Base-by-base conservation (phyloP, 2,888 invertebrate genomes). In the Acronicta psi region DNA sequence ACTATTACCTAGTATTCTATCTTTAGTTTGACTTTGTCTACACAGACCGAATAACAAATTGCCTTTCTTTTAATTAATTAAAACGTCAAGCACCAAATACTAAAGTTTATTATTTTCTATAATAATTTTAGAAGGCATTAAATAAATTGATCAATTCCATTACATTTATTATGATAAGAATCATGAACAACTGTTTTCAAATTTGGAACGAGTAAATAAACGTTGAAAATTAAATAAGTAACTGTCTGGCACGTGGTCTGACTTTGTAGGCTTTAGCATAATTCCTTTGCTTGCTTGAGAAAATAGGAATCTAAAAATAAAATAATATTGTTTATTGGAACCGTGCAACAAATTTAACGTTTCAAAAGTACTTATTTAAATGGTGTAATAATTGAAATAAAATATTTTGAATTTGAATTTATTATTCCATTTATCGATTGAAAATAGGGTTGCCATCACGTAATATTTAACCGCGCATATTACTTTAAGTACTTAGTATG, bases 151-250 rank as follows among this genome's bases (percentile, higher is more conserved):
- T 31, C 14, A 29, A 29, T 40, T 31, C 13, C 13, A 34, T 34
- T 34, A n/a, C 17, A 14, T 10, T 23, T 25, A 18, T 29, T 31
- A 50, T 14, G n/a, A 23, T 23, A 23, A 4, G 29, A 11, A 29
- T 29, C 29, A 29, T 29, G 11, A 29, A 29, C 3, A 29, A 29
- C 10, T 8, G 23, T 13, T 34, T 13, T n/a, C 10, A 20, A 23
- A 20, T 51, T 42, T 36, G 7, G 41, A 51, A 51, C 42, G 42
- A 34, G 34, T 42, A 20, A 42, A 36, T 42, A 14, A 42, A 51
- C 20, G 20, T 20, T 20, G 31, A 31, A n/a, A 41, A 20, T 41
- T 41, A 2, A 16, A 20, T 25, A n/a, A 14, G 8, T 25, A 16
- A 11, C 16, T 23, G 16, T 42, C 16, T 20, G 20, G 18, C 29